These are phyloP conservation scores for Podiceps cristatus DNA, from an alignment of 2,113 vertebrate species.

Conservation along the genomic window DNA sequence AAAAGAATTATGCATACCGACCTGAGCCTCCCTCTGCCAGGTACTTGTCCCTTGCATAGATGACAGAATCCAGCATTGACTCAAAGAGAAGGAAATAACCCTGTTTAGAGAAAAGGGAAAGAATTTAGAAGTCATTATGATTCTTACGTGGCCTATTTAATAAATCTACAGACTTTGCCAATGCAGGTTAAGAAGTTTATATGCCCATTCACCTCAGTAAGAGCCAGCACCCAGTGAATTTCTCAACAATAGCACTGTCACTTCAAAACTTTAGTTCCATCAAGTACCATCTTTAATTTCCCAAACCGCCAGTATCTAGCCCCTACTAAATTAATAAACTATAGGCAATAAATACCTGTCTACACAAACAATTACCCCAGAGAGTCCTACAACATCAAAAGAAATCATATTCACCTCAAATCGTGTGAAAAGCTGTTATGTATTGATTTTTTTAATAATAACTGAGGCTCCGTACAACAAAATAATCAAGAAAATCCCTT, in stretches of 20 bases:
- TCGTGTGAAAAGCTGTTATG: not conserved
- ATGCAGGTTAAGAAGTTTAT: not conserved
- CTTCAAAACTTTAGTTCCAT: not conserved
- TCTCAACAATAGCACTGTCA: not conserved
- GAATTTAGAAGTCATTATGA: not conserved
- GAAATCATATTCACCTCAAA: not conserved
- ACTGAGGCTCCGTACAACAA: not conserved
- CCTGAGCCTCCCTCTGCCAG: constrained; percentile 89
- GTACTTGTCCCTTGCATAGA: constrained; percentile 90
- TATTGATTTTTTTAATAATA: not conserved
- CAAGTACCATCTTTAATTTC: not conserved
- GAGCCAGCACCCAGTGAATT: not conserved
- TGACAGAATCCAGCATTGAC: constrained; percentile 96
- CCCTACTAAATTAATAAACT: not conserved
- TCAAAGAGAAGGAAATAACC: constrained; percentile 98
- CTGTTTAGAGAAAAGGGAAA: constrained; percentile 66
- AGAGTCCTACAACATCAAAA: not conserved
- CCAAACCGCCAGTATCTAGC: not conserved
- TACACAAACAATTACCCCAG: not conserved
- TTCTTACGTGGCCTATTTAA: not conserved
- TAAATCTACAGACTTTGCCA: not conserved
- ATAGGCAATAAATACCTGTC: not conserved
- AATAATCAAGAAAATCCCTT: not conserved
- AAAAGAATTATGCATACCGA: constrained; percentile 74
- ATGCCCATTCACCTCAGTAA: not conserved